A percentile compares a stretch with the other conserved stretches of the same genome.
These are phyloP conservation scores for Drosophila chauvacae DNA, from an alignment of 1,140 invertebrate species.

Conservation along the genomic window DNA sequence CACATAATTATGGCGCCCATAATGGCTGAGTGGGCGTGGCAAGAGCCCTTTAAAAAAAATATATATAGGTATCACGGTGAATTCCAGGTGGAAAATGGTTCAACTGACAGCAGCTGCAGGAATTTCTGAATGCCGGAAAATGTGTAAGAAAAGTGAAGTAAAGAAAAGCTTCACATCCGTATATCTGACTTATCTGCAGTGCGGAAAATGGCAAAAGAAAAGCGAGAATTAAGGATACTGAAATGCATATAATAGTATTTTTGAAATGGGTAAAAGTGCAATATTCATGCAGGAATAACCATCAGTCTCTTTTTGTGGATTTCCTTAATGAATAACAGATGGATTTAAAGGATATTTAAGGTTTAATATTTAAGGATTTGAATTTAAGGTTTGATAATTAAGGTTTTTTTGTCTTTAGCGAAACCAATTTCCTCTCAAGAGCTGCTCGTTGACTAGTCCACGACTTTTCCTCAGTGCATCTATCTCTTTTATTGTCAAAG, in stretches of 20 bases:
- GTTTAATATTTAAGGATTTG: background rate
- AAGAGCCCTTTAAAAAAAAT: constrained; percentile 26
- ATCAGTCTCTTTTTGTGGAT: background rate
- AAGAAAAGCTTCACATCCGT: constrained; percentile 8
- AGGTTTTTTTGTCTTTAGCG: background rate
- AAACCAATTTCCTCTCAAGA: background rate
- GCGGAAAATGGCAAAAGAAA: constrained; percentile 7
- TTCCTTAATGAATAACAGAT: background rate
- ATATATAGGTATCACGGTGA: background rate
- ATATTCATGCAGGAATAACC: background rate
- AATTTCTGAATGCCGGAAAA: constrained; percentile 25
- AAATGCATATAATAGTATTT: constrained; percentile 2
- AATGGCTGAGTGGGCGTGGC: constrained; percentile 20
- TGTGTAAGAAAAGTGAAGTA: constrained; percentile 18
- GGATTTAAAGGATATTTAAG: background rate
- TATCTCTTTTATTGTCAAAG: constrained; percentile 64
- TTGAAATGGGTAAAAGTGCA: background rate
- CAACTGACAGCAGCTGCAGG: constrained; percentile 23
- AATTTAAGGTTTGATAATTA: background rate
- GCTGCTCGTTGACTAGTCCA: background rate
- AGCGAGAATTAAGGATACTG: background rate
- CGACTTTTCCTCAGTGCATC: constrained; percentile 7
- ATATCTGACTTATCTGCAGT: constrained; percentile 17
- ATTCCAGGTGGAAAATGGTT: constrained; percentile 43
- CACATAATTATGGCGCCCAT: constrained; percentile 29